Evolutionary conservation across 2,797 vertebrate species (phyloP), one percentile per base, ranked within the genome.

Genomic region (Hoplostethus atlanticus): DNA sequence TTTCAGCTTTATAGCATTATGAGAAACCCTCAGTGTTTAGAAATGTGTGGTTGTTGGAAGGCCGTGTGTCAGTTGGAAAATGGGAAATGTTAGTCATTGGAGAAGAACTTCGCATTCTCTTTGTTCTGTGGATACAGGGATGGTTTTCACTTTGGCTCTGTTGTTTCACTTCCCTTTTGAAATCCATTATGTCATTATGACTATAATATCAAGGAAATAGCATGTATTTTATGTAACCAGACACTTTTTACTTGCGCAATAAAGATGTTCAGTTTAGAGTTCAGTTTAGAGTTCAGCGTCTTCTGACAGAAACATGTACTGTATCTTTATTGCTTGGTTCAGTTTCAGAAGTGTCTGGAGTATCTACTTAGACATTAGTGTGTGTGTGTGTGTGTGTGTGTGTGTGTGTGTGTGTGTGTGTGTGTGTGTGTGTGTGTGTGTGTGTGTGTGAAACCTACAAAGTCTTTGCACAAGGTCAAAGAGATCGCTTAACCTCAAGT

Each of bases 31-130:
- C 5, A 58, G n/a, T 13, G 50, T 11, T 48, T 48, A 68, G 57
- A 72, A 74, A 84, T 67, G 61, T 72, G 48, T 25, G 30, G 59
- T 54, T 51, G 56, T 55, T 46, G 12, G 15, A 53, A 34, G 28
- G 61, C 52, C 34, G 63, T 79, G 68, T 60, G 60, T 80, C 68
- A 71, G 53, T 59, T 74, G 80, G 77, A 84, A 76, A 85, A 66
- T 21, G 71, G 61, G 57, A 34, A 34, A 38, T 0, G 59, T 42
- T 50, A 70, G 76, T 77, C 8, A 40, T 40, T 54, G 40, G 42
- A 16, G 40, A 47, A 68, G 38, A 7, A 16, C 61, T 60, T 16
- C 60, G 61, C 40, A 56, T 36, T 15, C 34, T 34, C 34, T 57
- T 58, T 54, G 11, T 69, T 77, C 63, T 74, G 50, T 75, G 46